Evolutionary conservation across 2,888 invertebrate species (phyloP).

Genomic region (Polymixis flavicincta): DNA sequence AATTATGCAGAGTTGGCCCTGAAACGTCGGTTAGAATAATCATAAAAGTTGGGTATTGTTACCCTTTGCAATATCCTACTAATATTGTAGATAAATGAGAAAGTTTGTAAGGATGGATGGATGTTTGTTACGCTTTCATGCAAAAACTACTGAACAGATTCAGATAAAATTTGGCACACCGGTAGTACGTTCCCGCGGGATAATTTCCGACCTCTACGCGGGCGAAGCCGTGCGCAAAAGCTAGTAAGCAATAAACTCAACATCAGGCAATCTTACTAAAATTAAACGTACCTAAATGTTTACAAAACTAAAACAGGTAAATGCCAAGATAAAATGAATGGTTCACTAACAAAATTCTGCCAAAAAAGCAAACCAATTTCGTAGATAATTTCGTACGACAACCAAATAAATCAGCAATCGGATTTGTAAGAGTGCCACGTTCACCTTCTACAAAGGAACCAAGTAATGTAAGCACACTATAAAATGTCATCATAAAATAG

Average conservation of each 20-base stretch:
- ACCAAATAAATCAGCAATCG: conserved; percentile 46
- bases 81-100: too few species aligned
- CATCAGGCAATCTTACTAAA: neutral
- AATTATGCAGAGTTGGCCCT: too few species aligned
- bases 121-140: too few species aligned
- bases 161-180: too few species aligned
- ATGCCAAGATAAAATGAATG: neutral
- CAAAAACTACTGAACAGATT: too few species aligned
- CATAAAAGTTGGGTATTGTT: neutral
- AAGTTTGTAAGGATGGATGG: too few species aligned
- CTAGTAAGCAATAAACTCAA: neutral
- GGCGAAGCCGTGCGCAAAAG: too few species aligned
- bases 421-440: conserved; percentile 39
- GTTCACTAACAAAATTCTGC: neutral
- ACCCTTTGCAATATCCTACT: too few species aligned
- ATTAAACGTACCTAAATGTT: neutral
- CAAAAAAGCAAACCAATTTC: conserved; percentile 35
- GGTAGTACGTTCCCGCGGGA: too few species aligned
- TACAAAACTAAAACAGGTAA: neutral
- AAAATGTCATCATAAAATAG: conserved; percentile 64
- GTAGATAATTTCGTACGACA: conserved; percentile 30
- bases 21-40: neutral
- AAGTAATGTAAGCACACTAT: conserved; percentile 59
- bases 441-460: conserved; percentile 50
- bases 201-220: too few species aligned